Base-by-base conservation (phyloP, 2,113 vertebrate species). In the Amphiprion ocellaris region DNA sequence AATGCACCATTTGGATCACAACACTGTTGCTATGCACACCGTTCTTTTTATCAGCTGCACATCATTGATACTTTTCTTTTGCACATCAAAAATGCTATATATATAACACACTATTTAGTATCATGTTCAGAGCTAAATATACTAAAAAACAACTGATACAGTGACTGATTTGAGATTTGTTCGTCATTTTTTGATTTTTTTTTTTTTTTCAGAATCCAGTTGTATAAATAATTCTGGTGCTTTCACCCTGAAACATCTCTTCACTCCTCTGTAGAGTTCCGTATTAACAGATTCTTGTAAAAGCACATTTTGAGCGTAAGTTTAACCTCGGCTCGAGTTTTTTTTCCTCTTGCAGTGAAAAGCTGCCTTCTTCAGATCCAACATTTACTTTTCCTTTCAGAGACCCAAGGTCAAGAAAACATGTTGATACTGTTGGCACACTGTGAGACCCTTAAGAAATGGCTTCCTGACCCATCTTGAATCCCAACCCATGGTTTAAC, bases 401-500 rank as follows among this genome's bases (percentile, higher is more conserved):
- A 67, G 30, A 68, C 37, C 60, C 2, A 53, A 69, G 74, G 82
- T 82, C 82, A 87, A 66, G 54, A 62, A 59, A 81, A 86, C 71
- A 71, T 23, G 67, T 69, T 69, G 70, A 79, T 41, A 30, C 69
- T 73, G 8, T 69, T 67, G 50, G 33, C 66, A 39, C 39, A 70
- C 41, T 39, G 16, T 23, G 54, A 65, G 50, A 71, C 56, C 69
- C 58, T 78, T 39, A 44, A 74, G 6, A 74, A 65, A 75, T 10
- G 11, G 41, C 47, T 58, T 71, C 56, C 41, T 64, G 74, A 81
- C 53, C 79, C 56, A 46, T 56, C 44, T 67, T 54, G 41, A 76
- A 62, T 69, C 30, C 21, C 69, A 65, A 9, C 14, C 10, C 17
- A 3, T 21, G 14, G 55, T 70, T 77, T 44, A 61, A 63, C 28